Conservation (phyloP, 2,113 vertebrate species). For the Lipophrys pholis region DNA sequence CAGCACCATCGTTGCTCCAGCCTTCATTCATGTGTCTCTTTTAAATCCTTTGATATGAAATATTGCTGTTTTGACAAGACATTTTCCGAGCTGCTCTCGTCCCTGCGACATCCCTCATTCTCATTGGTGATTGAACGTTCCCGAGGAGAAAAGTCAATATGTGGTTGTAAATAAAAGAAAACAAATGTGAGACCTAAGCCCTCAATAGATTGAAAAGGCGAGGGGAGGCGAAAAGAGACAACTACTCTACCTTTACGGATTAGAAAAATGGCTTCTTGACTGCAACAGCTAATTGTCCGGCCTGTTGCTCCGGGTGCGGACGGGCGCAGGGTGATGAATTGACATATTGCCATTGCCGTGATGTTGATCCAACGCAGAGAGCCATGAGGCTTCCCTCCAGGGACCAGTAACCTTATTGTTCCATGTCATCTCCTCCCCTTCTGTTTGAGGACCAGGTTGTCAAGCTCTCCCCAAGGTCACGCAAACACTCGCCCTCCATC, state of each 20-base stretch:
- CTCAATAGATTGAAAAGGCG: conserved; percentile 48
- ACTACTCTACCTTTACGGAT: conserved; percentile 57
- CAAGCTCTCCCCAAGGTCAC: conserved; percentile 80
- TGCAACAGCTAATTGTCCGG: conserved; percentile 66
- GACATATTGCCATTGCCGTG: conserved; percentile 70
- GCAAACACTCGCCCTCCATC: conserved; percentile 50
- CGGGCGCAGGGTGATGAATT: conserved; percentile 63
- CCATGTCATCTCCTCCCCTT: conserved; percentile 75
- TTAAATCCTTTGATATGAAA: conserved; percentile 67
- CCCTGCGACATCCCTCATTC: conserved; percentile 43
- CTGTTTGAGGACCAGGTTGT: conserved; percentile 78
- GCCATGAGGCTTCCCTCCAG: conserved; percentile 61
- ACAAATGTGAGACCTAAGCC: conserved; percentile 65
- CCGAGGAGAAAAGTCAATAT: conserved; percentile 72
- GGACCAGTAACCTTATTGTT: conserved; percentile 79
- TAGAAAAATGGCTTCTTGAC: conserved; percentile 51
- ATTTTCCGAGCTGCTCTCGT: conserved; percentile 54
- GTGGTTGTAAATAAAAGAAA: conserved; percentile 74
- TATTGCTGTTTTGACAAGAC: conserved; percentile 72
- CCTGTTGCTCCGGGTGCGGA: conserved; percentile 32
- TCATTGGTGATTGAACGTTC: conserved; percentile 56
- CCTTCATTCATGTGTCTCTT: conserved; percentile 62
- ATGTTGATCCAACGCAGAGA: conserved; percentile 76
- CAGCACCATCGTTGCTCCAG: conserved; percentile 47
- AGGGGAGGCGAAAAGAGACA: conserved; percentile 23